Base-by-base conservation (phyloP, 2,113 vertebrate species). In the Odontophorus gujanensis region DNA sequence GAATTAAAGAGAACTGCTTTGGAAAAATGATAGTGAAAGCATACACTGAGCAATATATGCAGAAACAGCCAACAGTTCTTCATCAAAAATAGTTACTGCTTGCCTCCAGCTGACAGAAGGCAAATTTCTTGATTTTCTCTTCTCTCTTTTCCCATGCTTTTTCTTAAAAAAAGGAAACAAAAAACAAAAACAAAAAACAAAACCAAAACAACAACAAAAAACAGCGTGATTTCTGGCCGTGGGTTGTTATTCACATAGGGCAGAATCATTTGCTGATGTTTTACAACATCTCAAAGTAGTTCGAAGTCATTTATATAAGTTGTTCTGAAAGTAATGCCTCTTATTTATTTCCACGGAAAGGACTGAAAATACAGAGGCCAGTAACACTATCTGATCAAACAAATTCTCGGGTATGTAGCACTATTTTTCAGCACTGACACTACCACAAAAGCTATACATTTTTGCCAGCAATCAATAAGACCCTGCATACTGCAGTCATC, bases 201-300 rank as follows among this genome's bases (percentile, higher is more conserved):
- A 53, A 28, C 26, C 13, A 20, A 25, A 5, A 51, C 15, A 53
- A 28, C 26, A 24, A 20, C 25, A 5, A 9, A 7, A 72, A 11
- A 50, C 43, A 51, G 7, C 22, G 81, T 51, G 19, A 17, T 68
- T 85, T 65, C 0, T 4, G 40, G 25, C n/a, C 7, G 3, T 19
- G 32, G 17, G 14, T 15, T 68, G 36, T 67, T 68, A 38, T 63
- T 78, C 51, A 3, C 0, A 0, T 25, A 38, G 38, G 38, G 24
- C 34, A 89, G 72, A 61, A 17, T 24, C 7, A 1, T 7, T 28
- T 8, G 68, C 62, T 71, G 13, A 4, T 11, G 47, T 61, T 88
- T 47, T 45, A 2, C 13, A 84, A 34, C 24, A 7, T 16, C 53
- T 80, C 24, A 22, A 45, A 59, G 34, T 48, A 65, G 6, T 32